Conservation (phyloP, 2,888 invertebrate species). For the Cheilosia variabilis region DNA sequence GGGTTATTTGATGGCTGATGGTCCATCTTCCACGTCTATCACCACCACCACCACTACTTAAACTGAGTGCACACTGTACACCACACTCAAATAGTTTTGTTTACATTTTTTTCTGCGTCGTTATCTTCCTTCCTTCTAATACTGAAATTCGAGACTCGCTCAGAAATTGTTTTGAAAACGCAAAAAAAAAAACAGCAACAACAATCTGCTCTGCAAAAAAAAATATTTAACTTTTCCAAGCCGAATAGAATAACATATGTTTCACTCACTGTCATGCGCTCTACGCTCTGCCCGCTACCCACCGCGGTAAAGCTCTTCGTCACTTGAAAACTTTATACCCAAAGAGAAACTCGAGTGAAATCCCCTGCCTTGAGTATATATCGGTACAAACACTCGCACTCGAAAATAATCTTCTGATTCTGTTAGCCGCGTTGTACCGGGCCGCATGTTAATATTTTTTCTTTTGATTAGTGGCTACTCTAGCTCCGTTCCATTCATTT, state of each 20-base stretch:
- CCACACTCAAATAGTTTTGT: conserved; percentile 61
- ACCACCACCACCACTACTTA: too few species aligned
- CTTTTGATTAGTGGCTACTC: conserved; percentile 64
- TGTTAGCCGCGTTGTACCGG: conserved; percentile 71
- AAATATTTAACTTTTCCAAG: conserved; percentile 1
- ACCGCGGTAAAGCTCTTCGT: conserved; percentile 40
- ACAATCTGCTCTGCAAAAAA: not conserved
- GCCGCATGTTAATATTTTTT: conserved; percentile 67
- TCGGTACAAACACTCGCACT: conserved; percentile 54
- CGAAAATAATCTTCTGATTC: conserved; percentile 72
- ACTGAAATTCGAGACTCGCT: conserved; percentile 68
- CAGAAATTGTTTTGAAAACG: conserved; percentile 33
- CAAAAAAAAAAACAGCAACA: conserved; percentile 15
- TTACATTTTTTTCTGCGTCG: conserved; percentile 67
- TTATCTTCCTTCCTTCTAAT: conserved; percentile 11
- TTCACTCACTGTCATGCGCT: conserved; percentile 57
- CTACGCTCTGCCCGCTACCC: not conserved
- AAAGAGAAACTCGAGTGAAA: conserved; percentile 65
- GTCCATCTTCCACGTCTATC: too few species aligned
- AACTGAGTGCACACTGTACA: too few species aligned
- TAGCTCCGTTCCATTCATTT: conserved; percentile 62
- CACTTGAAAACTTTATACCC: not conserved
- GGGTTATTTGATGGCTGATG: not conserved
- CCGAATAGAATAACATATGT: conserved; percentile 55
- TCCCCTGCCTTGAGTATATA: conserved; percentile 50